Evolutionary conservation across 2,113 vertebrate species (phyloP), one percentile per base, ranked within the genome.

Genomic region (Crotalus helleri): DNA sequence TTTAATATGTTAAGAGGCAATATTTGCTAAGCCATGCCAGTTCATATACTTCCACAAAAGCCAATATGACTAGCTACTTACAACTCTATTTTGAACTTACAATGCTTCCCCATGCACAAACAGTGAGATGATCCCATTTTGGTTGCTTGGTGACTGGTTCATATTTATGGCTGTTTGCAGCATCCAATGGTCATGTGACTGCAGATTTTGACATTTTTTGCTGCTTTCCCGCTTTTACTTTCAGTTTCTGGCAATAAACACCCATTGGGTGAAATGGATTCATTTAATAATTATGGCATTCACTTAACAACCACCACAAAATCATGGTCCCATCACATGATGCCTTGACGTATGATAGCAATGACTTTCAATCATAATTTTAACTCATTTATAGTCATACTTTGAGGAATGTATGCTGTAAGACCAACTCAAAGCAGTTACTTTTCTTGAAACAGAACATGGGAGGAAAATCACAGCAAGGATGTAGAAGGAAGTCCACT

Each of bases 1-100:
- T 4, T 0, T 0, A 95, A 88, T 24, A 3, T 55, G 81, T 59
- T 86, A 55, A 51, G 90, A 94, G 81, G 9, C 9, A 92, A 21
- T 11, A 3, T 46, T 81, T 85, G 58, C 58, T 94, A n/a, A 69
- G 61, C 3, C 19, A 57, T 86, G 94, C 94, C 95, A 90, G 91
- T n/a, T 61, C 11, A 88, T 0, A 13, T 15, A 29, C 21, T 87
- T 57, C 88, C 46, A 12, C 51, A 24, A 46, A 87, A 92, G 21
- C 69, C 9, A 11, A 29, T 10, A 44, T 1, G 8, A 51, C 49
- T 51, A 51, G 61, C 12, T n/a, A 69, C 61, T 69, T 69, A 69
- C 11, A 12, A n/a, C 29, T 69, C 61, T n/a, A 15, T 69, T 69
- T n/a, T 69, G 61, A 69, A 69, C 11, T 69, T 69, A n/a, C 11